Evolutionary conservation across 2,888 invertebrate genomes (phyloP).

Genomic region (Oxyteleia sp.): DNA sequence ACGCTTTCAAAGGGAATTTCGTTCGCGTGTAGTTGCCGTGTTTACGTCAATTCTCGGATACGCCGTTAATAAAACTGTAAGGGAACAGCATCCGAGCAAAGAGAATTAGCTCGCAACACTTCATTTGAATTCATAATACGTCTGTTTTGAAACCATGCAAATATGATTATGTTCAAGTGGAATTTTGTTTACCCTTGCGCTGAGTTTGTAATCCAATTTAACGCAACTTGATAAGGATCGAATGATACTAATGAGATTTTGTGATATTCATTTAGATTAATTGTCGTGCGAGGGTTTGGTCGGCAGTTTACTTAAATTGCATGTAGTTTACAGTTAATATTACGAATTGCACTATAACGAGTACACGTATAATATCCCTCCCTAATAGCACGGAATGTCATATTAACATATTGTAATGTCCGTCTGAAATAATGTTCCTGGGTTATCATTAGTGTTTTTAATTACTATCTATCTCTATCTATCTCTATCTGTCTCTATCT

Average conservation of each 20-base stretch:
- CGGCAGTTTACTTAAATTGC: no score
- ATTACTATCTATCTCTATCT: no score
- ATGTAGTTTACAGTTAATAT: no score
- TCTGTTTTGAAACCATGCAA: constrained; percentile 36
- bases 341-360: no score
- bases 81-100: neutral
- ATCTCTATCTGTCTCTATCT: no score
- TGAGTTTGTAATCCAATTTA: constrained; percentile 42
- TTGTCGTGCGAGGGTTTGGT: neutral
- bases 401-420: no score
- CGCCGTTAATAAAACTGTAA: constrained; percentile 41
- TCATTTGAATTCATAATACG: constrained; percentile 49
- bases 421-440: no score
- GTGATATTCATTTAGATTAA: constrained; percentile 18
- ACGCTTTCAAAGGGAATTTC: constrained; percentile 21
- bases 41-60: constrained; percentile 34
- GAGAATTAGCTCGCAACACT: constrained; percentile 32
- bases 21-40: constrained; percentile 4
- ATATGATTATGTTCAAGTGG: constrained; percentile 24
- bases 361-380: no score
- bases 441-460: no score
- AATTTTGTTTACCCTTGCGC: constrained; percentile 22
- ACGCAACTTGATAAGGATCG: constrained; percentile 23
- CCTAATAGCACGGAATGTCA: no score
- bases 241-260: constrained; percentile 41